Base-by-base conservation (phyloP, 2,113 vertebrate species). In the Nipponia nippon region DNA sequence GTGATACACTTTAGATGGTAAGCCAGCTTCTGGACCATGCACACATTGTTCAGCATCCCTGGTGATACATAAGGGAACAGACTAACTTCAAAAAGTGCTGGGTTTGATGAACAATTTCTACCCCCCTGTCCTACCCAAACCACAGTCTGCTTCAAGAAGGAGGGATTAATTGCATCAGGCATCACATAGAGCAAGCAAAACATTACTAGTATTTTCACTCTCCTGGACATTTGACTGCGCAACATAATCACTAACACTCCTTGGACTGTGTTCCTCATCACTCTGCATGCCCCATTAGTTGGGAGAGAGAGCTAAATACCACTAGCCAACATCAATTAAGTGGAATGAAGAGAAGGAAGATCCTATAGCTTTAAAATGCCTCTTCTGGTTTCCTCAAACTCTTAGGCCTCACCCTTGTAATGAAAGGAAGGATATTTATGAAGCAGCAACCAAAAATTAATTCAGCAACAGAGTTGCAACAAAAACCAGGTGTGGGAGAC, bases 21-120 rank as follows among this genome's bases (percentile, higher is more conserved):
- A 89, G 18, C 9, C n/a, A 84, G 50, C 17, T 87, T 52, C 1
- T 3, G 34, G 34, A 52, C 34, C 63, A 16, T 0, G 0, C 12
- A 46, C 44, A 58, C 22, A 7, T n/a, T 36, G 44, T 12, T 77
- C 65, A 69, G 49, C 34, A 42, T 72, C 42, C n/a, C 77, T 67
- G 62, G 38, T 46, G 20, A 59, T 18, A 59, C 32, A 53, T 10
- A 67, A 59, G 20, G 11, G 73, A 81, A 38, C 8, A 73, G 42
- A 26, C 3, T 10, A 40, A 44, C 52, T 92, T 62, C 4, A 26
- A 22, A n/a, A 62, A n/a, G 17, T 30, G 15, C 20, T 49, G 19
- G 16, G 13, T n/a, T 71, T 29, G 30, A 58, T 16, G 14, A 75
- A 56, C 30, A 36, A 38, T 38, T 61, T 49, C 34, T 56, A 56